phyloP scores from a whole-genome alignment of 1,140 invertebrate genomes.

The Drosophila nigromelanica region DNA sequence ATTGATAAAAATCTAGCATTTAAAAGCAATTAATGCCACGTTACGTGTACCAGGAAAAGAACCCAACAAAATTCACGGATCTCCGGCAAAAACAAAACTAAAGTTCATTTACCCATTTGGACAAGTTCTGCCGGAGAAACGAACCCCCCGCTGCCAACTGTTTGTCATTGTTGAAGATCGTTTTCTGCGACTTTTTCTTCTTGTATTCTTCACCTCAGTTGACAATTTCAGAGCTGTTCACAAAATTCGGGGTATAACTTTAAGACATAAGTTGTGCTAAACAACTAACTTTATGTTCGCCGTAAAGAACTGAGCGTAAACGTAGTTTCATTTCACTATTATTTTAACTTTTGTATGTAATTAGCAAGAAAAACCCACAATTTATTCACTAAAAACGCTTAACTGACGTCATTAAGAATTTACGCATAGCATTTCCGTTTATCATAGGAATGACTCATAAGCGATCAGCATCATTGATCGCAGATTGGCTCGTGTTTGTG shows the following conservation, averaged over 20 bases:
- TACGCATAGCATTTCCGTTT: conserved; percentile 36
- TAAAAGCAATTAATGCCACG: conserved; percentile 11
- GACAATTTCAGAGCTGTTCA: conserved; percentile 10
- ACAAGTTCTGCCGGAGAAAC: not conserved
- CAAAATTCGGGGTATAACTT: conserved; percentile 6
- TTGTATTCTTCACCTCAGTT: conserved; percentile 12
- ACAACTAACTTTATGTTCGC: conserved; percentile 15
- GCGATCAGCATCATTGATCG: conserved; percentile 15
- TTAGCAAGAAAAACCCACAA: conserved; percentile 41
- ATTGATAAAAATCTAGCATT: conserved; percentile 22
- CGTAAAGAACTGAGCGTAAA: conserved; percentile 21
- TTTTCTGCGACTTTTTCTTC: conserved; percentile 12
- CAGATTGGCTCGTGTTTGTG: not conserved
- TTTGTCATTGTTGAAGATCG: conserved; percentile 23
- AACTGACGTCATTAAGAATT: conserved; percentile 45
- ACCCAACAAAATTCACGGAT: conserved; percentile 21
- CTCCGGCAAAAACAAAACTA: conserved; percentile 16
- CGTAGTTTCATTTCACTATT: conserved; percentile 21
- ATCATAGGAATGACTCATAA: conserved; percentile 18
- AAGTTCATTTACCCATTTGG: conserved; percentile 42
- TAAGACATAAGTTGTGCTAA: not conserved
- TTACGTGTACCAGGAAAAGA: conserved; percentile 23
- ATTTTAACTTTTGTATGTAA: conserved; percentile 9
- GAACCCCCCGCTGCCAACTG: conserved; percentile 2
- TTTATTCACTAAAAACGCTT: conserved; percentile 1